Conservation (phyloP, 2,113 vertebrate genomes). For the Balaenoptera acutorostrata region DNA sequence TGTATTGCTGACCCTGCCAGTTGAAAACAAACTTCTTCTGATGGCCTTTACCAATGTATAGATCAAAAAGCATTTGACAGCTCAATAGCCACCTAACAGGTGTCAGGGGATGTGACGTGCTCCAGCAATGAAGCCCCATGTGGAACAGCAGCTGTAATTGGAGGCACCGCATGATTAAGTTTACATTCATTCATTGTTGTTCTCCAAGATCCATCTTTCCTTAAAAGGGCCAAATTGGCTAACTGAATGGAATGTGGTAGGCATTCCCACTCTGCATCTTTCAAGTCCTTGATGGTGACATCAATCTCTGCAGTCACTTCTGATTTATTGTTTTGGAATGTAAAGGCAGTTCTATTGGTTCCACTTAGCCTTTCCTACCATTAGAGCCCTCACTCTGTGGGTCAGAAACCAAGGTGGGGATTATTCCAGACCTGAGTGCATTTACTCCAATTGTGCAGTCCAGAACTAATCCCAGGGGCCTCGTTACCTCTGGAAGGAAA, state of each 20-base stretch:
- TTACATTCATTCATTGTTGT: neutral
- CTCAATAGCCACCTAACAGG: neutral
- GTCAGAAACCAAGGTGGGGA: neutral
- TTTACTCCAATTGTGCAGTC: neutral
- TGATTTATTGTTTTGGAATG: neutral
- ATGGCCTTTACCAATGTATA: neutral
- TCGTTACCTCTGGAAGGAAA: neutral
- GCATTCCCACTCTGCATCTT: neutral
- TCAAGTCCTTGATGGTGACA: neutral
- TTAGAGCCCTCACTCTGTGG: neutral
- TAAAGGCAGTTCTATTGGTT: neutral
- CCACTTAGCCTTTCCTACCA: neutral
- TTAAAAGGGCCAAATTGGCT: neutral
- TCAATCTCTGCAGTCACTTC: neutral
- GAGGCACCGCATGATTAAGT: neutral
- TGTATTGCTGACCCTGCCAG: neutral
- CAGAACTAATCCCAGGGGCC: neutral
- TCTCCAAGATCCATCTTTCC: neutral
- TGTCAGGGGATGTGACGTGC: neutral
- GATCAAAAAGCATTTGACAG: neutral
- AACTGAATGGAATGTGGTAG: neutral
- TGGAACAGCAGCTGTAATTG: neutral
- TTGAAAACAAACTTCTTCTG: neutral
- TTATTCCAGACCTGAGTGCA: neutral
- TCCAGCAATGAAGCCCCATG: neutral